These are phyloP conservation scores for Hecatera dysodea DNA, from an alignment of 2,888 invertebrate genomes.

Conservation along the genomic window DNA sequence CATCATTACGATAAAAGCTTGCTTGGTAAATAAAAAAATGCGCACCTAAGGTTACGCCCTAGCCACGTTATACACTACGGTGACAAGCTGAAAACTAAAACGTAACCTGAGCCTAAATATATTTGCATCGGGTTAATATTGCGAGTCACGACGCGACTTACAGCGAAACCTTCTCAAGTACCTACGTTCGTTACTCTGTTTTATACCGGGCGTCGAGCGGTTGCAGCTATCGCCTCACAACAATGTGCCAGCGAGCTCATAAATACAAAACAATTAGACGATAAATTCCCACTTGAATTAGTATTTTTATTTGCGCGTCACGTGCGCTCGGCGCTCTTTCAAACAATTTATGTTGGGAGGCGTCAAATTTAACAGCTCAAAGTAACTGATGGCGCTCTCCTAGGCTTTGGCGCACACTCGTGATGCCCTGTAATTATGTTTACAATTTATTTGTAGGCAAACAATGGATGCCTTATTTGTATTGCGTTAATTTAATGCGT, in stretches of 20 bases:
- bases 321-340: conserved; percentile 82
- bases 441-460: conserved; percentile 79
- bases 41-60: conserved; percentile 65
- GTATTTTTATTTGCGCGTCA: conserved; percentile 88
- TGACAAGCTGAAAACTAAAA: conserved; percentile 60
- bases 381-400: conserved; percentile 83
- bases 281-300: conserved; percentile 86
- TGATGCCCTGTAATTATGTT: conserved; percentile 84
- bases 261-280: conserved; percentile 87
- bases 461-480: conserved; percentile 75
- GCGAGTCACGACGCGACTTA: conserved; percentile 80
- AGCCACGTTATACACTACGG: conserved; percentile 35
- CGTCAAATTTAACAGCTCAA: conserved; percentile 86
- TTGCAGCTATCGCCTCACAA: conserved; percentile 79
- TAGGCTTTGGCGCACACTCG: conserved; percentile 77
- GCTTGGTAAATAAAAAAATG: conserved; percentile 74
- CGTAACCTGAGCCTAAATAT: conserved; percentile 72
- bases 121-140: conserved; percentile 71
- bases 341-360: conserved; percentile 84
- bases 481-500: conserved; percentile 58
- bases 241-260: conserved; percentile 82
- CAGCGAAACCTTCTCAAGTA: conserved; percentile 69
- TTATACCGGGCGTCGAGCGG: conserved; percentile 76
- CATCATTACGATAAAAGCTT: conserved; percentile 79
- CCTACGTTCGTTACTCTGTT: conserved; percentile 78